phyloP scores from a whole-genome alignment of 1,140 invertebrate genomes.

The Leptopilina boulardi region DNA sequence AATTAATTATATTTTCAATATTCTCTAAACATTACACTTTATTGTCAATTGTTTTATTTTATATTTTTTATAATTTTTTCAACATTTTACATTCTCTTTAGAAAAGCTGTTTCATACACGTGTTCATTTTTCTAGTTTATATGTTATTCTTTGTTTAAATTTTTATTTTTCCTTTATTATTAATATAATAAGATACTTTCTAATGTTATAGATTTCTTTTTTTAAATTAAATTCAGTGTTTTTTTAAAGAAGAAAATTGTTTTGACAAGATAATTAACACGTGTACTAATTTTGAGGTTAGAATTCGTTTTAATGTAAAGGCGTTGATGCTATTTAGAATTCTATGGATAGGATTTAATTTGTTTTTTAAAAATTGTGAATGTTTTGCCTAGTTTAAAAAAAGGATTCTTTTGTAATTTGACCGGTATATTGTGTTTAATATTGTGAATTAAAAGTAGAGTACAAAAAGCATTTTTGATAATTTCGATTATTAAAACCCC shows the following conservation, averaged over 20 bases:
- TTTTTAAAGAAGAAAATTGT: background rate
- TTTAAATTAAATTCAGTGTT: background rate
- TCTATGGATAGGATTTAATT: too few species aligned
- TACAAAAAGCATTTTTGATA: too few species aligned
- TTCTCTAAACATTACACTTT: background rate
- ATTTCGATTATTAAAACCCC: slow-evolving; percentile 37
- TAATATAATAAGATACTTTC: background rate
- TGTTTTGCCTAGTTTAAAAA: background rate
- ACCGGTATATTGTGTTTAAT: too few species aligned
- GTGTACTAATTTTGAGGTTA: slow-evolving; percentile 21
- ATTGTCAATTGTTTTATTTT: background rate
- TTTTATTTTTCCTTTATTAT: background rate
- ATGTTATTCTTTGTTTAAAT: background rate
- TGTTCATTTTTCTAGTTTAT: slow-evolving; percentile 44
- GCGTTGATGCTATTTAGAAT: too few species aligned
- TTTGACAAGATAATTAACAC: slow-evolving; percentile 5
- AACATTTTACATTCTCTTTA: background rate
- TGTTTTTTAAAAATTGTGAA: too few species aligned
- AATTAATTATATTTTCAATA: background rate
- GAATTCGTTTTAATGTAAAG: background rate
- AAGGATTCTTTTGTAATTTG: too few species aligned
- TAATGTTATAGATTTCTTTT: background rate
- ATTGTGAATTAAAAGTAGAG: too few species aligned
- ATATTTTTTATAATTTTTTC: background rate
- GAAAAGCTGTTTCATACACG: slow-evolving; percentile 40